Evolutionary conservation across 2,113 vertebrate species (phyloP).

Genomic region (Ardeotis arabs): DNA sequence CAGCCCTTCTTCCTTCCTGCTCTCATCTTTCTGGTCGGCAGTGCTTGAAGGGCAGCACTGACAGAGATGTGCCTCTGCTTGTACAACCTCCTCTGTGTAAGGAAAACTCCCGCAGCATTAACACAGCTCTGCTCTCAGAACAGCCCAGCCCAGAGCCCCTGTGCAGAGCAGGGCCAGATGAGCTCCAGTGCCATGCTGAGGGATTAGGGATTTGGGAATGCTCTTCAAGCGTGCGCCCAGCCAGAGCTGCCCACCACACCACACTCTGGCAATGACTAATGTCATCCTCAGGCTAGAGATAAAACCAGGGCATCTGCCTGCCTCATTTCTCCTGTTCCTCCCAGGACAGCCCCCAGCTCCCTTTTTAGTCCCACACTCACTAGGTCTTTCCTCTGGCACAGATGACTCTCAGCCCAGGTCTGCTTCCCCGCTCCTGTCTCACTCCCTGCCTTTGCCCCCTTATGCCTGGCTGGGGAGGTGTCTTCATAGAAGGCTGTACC

Average conservation of each 20-base stretch:
- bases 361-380: background rate
- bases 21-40: background rate
- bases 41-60: background rate
- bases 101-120: background rate
- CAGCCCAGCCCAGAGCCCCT: background rate
- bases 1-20: background rate
- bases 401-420: background rate
- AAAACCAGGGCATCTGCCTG: background rate
- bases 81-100: background rate
- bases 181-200: background rate
- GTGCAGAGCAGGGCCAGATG: background rate
- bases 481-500: background rate
- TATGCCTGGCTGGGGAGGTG: fast-evolving
- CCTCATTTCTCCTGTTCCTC: background rate
- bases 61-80: background rate
- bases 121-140: background rate
- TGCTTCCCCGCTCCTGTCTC: background rate
- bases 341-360: background rate
- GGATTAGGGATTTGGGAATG: background rate
- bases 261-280: background rate
- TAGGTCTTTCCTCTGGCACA: background rate
- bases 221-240: background rate
- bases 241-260: background rate
- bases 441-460: background rate
- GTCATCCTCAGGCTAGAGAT: background rate